phyloP scores from a whole-genome alignment of 2,888 invertebrate species.

The Ceraclea dissimilis region DNA sequence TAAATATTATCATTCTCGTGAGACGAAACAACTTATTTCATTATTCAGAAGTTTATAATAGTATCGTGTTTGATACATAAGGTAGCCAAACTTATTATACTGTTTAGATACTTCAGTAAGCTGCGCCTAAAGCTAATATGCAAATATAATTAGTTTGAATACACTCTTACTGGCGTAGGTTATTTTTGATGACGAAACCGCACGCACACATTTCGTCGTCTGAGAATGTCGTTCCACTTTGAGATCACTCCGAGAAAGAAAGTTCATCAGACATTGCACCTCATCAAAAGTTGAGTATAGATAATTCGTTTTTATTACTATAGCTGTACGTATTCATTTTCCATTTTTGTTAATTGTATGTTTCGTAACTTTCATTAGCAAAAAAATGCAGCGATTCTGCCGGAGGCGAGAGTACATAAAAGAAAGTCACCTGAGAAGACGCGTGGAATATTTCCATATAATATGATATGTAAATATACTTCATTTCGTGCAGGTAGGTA shows the following conservation, averaged over 20 bases:
- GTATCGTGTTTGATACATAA: too few species aligned
- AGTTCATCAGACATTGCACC: not conserved
- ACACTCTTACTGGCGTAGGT: slow-evolving; percentile 2
- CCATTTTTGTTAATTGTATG: not conserved
- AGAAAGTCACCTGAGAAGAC: not conserved
- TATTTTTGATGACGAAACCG: slow-evolving; percentile 1
- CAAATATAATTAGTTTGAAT: not conserved
- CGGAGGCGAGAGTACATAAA: not conserved
- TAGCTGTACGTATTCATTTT: not conserved
- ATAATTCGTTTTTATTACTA: not conserved
- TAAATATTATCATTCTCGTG: too few species aligned
- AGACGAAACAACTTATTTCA: too few species aligned
- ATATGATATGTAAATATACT: too few species aligned
- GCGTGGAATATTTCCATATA: not conserved
- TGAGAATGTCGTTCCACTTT: slow-evolving; percentile 2
- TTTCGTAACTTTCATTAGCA: not conserved
- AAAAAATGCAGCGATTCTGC: not conserved
- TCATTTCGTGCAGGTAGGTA: too few species aligned
- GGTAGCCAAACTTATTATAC: too few species aligned
- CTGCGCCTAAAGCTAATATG: not conserved
- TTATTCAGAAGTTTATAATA: too few species aligned
- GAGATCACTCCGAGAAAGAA: not conserved
- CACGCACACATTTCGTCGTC: not conserved
- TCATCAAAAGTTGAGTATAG: not conserved
- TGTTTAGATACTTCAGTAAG: too few species aligned